Conservation (phyloP, 2,888 invertebrate genomes). For the Pardosa pseudoannulata region DNA sequence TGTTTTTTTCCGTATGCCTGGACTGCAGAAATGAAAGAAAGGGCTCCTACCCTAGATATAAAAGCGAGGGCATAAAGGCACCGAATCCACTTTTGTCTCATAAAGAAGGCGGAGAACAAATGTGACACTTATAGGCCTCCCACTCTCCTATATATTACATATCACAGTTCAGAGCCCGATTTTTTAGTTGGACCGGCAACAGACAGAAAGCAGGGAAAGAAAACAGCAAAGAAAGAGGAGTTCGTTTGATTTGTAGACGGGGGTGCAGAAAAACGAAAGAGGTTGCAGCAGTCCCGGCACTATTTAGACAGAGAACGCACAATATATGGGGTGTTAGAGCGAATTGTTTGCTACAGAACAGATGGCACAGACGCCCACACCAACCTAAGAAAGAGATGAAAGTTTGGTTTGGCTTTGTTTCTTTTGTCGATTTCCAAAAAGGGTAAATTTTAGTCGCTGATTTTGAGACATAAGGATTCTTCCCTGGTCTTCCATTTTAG, state of each 20-base stretch:
- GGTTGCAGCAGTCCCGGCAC: constrained; percentile 55
- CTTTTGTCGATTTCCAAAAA: constrained; percentile 8
- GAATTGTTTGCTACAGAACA: constrained; percentile 66
- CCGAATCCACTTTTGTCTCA: no score
- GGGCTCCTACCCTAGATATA: no score
- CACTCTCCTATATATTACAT: no score
- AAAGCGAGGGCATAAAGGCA: no score
- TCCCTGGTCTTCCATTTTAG: no score
- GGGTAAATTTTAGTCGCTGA: background rate
- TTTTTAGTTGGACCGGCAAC: background rate
- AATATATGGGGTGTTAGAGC: constrained; percentile 67
- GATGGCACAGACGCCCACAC: constrained; percentile 68
- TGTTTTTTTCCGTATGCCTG: no score
- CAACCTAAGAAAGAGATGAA: background rate
- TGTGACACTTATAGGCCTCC: no score
- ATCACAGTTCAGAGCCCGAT: no score
- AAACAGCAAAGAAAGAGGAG: constrained; percentile 22
- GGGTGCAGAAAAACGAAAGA: constrained; percentile 61
- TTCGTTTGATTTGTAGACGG: constrained; percentile 52
- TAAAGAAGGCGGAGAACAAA: no score
- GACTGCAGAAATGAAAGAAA: no score
- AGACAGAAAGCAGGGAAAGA: constrained; percentile 3
- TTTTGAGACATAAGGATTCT: no score
- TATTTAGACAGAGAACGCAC: constrained; percentile 66
- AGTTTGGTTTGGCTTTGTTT: background rate